Conservation (phyloP, 2,113 vertebrate genomes). For the Paedocypris sp. region DNA sequence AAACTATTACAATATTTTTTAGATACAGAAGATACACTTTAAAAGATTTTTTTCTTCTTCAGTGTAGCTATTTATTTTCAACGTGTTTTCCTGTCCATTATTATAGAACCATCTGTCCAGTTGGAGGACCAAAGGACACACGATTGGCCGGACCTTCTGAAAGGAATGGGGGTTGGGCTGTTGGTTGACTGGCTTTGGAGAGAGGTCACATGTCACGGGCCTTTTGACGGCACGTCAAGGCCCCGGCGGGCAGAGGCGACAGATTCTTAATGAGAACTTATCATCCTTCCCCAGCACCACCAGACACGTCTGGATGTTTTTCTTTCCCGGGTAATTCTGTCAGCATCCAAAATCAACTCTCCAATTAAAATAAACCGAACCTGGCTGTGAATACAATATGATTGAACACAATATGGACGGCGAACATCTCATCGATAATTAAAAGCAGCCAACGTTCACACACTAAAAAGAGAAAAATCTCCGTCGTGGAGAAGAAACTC, state of each 20-base stretch:
- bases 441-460: no score
- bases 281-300: background rate
- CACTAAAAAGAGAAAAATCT: no score
- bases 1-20: no score
- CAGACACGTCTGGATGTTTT: background rate
- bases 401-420: no score
- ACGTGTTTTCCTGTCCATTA: slow-evolving; percentile 53
- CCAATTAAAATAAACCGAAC: background rate
- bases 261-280: slow-evolving; percentile 53
- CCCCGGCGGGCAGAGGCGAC: slow-evolving; percentile 53
- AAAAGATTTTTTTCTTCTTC: no score
- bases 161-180: slow-evolving; percentile 49
- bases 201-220: slow-evolving; percentile 69
- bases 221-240: slow-evolving; percentile 66
- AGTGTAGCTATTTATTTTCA: slow-evolving; percentile 32
- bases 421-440: background rate
- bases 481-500: background rate
- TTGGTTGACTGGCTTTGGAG: slow-evolving; percentile 58
- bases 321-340: background rate
- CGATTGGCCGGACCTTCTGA: slow-evolving; percentile 58
- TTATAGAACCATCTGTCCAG: slow-evolving; percentile 64
- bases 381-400: no score
- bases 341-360: background rate
- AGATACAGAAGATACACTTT: no score
- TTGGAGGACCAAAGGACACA: slow-evolving; percentile 50